Evolutionary conservation across 2,888 invertebrate species (phyloP), one percentile per base, ranked within the genome.

Genomic region (Nineta flava): DNA sequence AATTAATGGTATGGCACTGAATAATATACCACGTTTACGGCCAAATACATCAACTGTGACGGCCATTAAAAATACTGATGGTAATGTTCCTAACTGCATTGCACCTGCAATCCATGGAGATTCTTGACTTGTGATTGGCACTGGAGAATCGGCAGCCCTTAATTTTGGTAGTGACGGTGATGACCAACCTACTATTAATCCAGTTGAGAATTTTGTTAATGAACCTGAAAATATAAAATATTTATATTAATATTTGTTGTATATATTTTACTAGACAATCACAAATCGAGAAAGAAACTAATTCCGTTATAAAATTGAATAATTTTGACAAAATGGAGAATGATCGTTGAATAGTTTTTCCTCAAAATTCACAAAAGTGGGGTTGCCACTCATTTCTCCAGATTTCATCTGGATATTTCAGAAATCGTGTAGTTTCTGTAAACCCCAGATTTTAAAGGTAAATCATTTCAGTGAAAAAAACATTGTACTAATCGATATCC

Each of bases 201-300:
- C 48, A 10, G 48, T 48, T 48, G 41, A 21, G 16, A 48, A 48
- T 48, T 48, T 48, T 31, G 48, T 48, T 32, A 48, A 32, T 12
- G 48, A 48, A 31, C 48, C 48, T 48, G 17, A 15, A 35, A 31
- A 46, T 9, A 46, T 9, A 15, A 32, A 15, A 46, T 32, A 26
- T 10, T 47, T 47, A 19, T 10, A 21, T 12, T 9, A 44, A 12
- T 9, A 17, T 19, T 44, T 17, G n/a, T 7, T 41, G n/a, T 7
- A 9, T 12, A 41, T 9, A 42, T 16, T 19, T 44, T 40, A 40
- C 15, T n/a, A 15, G 40, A n/a, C n/a, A n/a, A 9, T 34, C 10
- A 9, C 34, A 34, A 34, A 12, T 34, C 9, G 34, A 34, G 12
- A 34, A 34, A 9, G 9, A 9, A 34, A 34, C 34, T 34, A 34